These are phyloP conservation scores for Lagopus muta DNA, from an alignment of 2,113 vertebrate species.

Conservation along the genomic window DNA sequence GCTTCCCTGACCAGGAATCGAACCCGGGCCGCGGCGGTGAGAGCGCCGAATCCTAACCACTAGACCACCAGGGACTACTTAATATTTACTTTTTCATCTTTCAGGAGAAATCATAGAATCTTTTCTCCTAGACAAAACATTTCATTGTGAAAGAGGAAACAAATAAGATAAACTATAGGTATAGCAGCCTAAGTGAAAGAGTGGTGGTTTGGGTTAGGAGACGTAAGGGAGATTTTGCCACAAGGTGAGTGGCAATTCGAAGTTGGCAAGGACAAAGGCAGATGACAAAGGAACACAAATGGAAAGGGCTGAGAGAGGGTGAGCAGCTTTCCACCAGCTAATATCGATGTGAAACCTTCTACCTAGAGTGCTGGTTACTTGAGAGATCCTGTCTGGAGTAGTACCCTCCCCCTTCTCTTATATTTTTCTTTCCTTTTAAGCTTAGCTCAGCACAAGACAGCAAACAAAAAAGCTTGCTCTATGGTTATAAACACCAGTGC, in stretches of 20 bases:
- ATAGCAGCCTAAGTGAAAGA: neutral
- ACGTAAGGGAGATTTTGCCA: neutral
- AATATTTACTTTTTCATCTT: too few species aligned
- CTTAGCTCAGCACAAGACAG: neutral
- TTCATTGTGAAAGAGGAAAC: neutral
- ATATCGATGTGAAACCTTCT: neutral
- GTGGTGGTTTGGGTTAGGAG: neutral
- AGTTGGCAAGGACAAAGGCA: neutral
- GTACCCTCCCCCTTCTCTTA: neutral
- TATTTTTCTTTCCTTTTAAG: neutral
- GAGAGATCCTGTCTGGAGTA: neutral
- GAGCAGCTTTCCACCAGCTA: neutral
- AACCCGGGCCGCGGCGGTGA: conserved; percentile 87
- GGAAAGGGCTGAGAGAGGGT: neutral
- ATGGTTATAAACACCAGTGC: neutral
- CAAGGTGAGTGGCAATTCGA: neutral
- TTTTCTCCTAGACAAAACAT: neutral
- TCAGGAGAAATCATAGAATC: too few species aligned
- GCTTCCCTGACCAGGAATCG: conserved; percentile 84
- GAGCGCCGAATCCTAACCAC: conserved; percentile 88
- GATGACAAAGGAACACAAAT: rapidly evolving
- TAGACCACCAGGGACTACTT: conserved; percentile 81
- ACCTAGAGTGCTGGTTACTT: neutral
- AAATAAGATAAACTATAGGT: neutral
- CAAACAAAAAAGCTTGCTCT: neutral